Base-by-base conservation (phyloP, 2,113 vertebrate species). In the Hippocampus mohnikei region DNA sequence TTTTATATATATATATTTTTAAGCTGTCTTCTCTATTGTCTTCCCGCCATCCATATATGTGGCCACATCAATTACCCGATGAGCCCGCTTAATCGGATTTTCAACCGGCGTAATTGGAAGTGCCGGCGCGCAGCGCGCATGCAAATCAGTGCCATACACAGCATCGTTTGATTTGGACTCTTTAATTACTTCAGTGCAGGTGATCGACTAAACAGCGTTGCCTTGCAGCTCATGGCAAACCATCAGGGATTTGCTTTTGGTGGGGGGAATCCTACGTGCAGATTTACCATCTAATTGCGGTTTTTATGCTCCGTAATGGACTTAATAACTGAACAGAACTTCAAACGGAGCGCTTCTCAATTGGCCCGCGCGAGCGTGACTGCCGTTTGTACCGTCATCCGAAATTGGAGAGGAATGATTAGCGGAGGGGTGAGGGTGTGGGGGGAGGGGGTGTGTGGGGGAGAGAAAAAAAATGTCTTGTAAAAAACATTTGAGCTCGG, bases 311-410 rank as follows among this genome's bases (percentile, higher is more conserved):
- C 46, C 41, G 40, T 81, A 81, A 82, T 75, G 40, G 73, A 80
- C 67, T 72, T 84, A 84, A 80, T 76, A 78, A 59, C 52, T 40
- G 62, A 77, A 73, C 52, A 72, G 60, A 62, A 72, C 81, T 83
- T 83, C 79, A 85, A 81, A 83, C 53, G 23, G 58, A 64, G 63
- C n/a, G 11, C 77, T 85, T 81, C n/a, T 71, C 69, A 80, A 83
- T 88, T 48, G 71, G 69, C 78, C 74, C 78, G 33, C 77, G 70
- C 53, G 68, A 63, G 70, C 60, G 66, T 81, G 83, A 84, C 81
- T 71, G 53, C 77, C 77, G 69, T 62, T 61, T 44, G 66, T 27
- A 66, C 61, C 71, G 53, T 76, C 74, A 71, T 67, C 71, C 27
- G 3, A 66, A 33, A 5, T 64, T 70, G 69, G 72, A 74, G 73